phyloP scores from a whole-genome alignment of 2,113 vertebrate species.

The Crotalus tigris region DNA sequence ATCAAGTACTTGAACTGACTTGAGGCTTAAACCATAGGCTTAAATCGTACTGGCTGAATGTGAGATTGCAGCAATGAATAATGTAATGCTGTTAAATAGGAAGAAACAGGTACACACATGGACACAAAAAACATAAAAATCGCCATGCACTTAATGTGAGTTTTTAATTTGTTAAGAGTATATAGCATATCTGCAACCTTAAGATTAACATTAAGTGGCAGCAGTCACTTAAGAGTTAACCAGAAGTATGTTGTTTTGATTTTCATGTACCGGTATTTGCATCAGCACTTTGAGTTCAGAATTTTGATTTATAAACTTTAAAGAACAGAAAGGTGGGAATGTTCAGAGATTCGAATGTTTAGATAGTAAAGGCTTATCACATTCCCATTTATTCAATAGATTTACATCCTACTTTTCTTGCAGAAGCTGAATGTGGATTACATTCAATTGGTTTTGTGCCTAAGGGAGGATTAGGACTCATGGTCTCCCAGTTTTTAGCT shows the following conservation, averaged over 20 bases:
- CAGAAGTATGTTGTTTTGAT: not conserved
- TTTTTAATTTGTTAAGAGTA: not conserved
- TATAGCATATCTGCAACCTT: not conserved
- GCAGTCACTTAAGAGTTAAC: not conserved
- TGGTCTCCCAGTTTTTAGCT: too few relatives aligned
- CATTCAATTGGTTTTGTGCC: too few relatives aligned
- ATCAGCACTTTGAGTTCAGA: not conserved
- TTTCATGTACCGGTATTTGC: not conserved
- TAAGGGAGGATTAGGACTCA: too few relatives aligned
- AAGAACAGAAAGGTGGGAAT: not conserved
- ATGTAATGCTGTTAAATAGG: not conserved
- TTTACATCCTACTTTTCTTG: not conserved
- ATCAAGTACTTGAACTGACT: not conserved
- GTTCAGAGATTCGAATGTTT: not conserved
- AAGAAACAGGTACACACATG: not conserved
- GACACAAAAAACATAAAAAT: not conserved
- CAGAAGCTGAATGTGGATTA: not conserved
- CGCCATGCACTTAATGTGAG: not conserved
- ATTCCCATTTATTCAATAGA: not conserved
- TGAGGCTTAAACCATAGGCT: not conserved
- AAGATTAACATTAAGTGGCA: not conserved
- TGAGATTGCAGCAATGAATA: not conserved
- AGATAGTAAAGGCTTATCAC: not conserved
- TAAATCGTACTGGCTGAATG: not conserved
- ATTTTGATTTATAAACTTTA: not conserved